Evolutionary conservation across 1,140 invertebrate genomes (phyloP).

Genomic region (Stegodyphus dumicola): DNA sequence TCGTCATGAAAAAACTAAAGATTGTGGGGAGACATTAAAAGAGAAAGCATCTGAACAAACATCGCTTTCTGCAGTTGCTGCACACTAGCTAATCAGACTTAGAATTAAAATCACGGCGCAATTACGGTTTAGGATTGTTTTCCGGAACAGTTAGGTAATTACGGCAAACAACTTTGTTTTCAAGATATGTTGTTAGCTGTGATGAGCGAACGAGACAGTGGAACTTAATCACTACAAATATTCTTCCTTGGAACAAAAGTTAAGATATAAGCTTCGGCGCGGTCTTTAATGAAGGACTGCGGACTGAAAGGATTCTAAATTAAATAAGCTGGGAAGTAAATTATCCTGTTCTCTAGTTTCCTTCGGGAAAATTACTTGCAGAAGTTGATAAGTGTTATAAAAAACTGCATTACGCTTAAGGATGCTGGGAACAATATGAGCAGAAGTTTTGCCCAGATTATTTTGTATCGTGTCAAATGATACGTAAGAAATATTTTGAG

Average conservation of each 20-base stretch:
- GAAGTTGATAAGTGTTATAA: too few species aligned
- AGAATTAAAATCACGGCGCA: slow-evolving; percentile 55
- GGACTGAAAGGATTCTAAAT: not conserved
- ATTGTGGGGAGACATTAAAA: not conserved
- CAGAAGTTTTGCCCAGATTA: too few species aligned
- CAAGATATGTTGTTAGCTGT: slow-evolving; percentile 18
- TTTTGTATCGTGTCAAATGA: too few species aligned
- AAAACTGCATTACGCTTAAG: too few species aligned
- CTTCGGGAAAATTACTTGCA: too few species aligned
- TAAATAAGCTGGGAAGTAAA: too few species aligned
- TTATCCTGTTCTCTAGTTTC: too few species aligned
- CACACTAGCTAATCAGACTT: slow-evolving; percentile 22
- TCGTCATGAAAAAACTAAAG: too few species aligned
- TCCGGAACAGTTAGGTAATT: slow-evolving; percentile 40
- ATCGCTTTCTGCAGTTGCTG: not conserved
- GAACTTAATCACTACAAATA: slow-evolving; percentile 7
- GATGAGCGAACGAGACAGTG: not conserved
- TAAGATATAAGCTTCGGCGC: not conserved
- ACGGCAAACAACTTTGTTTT: slow-evolving; percentile 50
- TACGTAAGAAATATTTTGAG: too few species aligned
- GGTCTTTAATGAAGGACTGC: not conserved
- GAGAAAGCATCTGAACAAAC: slow-evolving; percentile 16
- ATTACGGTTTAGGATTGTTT: slow-evolving; percentile 31
- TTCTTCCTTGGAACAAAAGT: not conserved
- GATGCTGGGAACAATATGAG: too few species aligned